Conservation (phyloP, 2,888 invertebrate species). For the Diplolepis rosae region DNA sequence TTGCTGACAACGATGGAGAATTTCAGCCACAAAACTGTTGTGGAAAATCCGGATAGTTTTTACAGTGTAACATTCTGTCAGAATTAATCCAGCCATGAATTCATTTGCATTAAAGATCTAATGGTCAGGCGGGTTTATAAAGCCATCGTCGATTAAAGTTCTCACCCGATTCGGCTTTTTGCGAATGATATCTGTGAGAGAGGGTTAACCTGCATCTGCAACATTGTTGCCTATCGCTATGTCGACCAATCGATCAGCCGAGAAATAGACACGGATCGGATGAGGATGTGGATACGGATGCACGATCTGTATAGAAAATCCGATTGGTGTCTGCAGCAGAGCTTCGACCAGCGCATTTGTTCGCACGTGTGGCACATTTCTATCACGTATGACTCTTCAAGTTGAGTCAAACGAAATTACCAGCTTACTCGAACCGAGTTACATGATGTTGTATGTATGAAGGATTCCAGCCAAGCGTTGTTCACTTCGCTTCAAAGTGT, state of each 20-base stretch:
- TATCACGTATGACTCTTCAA: not conserved
- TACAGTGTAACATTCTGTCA: no score
- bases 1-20: no score
- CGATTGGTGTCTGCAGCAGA: not conserved
- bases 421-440: not conserved
- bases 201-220: slow-evolving; percentile 18
- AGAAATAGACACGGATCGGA: not conserved
- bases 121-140: no score
- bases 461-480: not conserved
- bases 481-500: not conserved
- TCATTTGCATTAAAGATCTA: no score
- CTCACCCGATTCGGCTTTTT: not conserved
- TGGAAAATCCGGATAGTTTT: no score
- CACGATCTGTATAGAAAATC: not conserved
- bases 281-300: not conserved
- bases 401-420: not conserved
- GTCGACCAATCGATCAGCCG: not conserved
- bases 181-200: not conserved
- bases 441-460: not conserved
- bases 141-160: not conserved
- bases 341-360: not conserved
- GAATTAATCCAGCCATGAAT: no score
- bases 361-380: not conserved
- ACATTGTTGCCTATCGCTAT: no score
- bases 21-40: no score